Conservation (phyloP, 2,888 invertebrate species). For the Diaperis boleti region DNA sequence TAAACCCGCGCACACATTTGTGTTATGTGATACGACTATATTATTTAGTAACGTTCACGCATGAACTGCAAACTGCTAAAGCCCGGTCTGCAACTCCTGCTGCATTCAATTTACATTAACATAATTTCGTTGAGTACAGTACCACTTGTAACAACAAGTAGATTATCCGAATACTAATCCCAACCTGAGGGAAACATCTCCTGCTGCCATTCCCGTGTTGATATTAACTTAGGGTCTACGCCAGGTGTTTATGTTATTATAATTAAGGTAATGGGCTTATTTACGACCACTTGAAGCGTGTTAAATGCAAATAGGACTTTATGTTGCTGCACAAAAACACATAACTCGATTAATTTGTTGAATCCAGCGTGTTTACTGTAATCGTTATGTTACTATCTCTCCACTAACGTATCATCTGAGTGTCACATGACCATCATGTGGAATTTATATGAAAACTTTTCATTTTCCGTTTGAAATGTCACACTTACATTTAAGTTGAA, state of each 20-base stretch:
- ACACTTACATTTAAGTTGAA: too few species aligned
- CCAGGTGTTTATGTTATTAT: conserved; percentile 55
- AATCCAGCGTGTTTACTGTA: conserved; percentile 30
- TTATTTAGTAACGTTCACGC: conserved; percentile 17
- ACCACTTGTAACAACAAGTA: conserved; percentile 45
- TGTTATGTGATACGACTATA: conserved; percentile 31
- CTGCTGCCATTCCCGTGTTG: conserved; percentile 39
- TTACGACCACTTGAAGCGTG: conserved; percentile 51
- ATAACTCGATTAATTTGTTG: conserved; percentile 39
- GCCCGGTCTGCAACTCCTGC: conserved; percentile 25
- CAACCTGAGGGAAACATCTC: conserved; percentile 40
- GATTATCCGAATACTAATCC: conserved; percentile 46
- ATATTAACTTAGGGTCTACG: conserved; percentile 46
- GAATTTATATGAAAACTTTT: too few species aligned
- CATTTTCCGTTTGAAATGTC: too few species aligned
- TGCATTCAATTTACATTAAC: conserved; percentile 38
- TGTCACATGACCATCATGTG: too few species aligned
- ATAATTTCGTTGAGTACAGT: conserved; percentile 39
- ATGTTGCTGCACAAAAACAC: conserved; percentile 38
- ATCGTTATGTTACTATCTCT: conserved; percentile 11
- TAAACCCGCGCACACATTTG: conserved; percentile 19
- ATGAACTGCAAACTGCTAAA: conserved; percentile 16
- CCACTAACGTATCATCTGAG: conserved; percentile 9
- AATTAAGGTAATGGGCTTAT: conserved; percentile 55
- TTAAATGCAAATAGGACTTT: conserved; percentile 44